Evolutionary conservation across 2,888 invertebrate species (phyloP), one percentile per base, ranked within the genome.

Genomic region (Heliconius sara): DNA sequence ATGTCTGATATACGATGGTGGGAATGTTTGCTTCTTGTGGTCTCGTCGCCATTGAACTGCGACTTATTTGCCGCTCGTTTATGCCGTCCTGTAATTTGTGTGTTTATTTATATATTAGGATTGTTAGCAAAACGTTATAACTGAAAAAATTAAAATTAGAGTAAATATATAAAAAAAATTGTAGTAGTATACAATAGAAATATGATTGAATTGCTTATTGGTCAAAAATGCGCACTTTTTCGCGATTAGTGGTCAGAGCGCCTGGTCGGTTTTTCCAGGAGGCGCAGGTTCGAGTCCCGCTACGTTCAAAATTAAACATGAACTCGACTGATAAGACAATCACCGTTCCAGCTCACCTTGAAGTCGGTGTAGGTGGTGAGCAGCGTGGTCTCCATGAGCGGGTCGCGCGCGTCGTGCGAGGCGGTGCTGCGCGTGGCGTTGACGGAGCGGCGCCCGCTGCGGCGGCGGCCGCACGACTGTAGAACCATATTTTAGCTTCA

Each of bases 11-110:
- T 3, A 89, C 84, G 47, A 89, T 87, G 27, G 83, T 85, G 63
- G 87, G 89, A 25, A 85, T 3, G 13, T 82, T 68, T 13, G 78
- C 47, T 81, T 87, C 90, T 43, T 84, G 87, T 60, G 93, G 12
- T 81, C 86, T 60, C 68, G 76, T 91, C 66, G 87, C 91, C 88
- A 96, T 89, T 0, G 96, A 96, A 82, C 96, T 96, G 80, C 96
- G 95, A 43, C 96, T 88, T 82, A 95, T 95, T 75, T 93, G 91
- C 60, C 94, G 93, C 60, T 95, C 92, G 77, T 95, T 92, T 71
- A 96, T 92, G 81, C 93, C 90, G 63, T 96, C 95, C 93, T 96
- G 92, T 72, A 57, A 72, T 52, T 57, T n/a, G 19, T 52, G 10
- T 43, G 43, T 43, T 43, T 43, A 43, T 12, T 43, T 47, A 47